Evolutionary conservation across 2,113 vertebrate species (phyloP).

Genomic region (Pipra filicauda): DNA sequence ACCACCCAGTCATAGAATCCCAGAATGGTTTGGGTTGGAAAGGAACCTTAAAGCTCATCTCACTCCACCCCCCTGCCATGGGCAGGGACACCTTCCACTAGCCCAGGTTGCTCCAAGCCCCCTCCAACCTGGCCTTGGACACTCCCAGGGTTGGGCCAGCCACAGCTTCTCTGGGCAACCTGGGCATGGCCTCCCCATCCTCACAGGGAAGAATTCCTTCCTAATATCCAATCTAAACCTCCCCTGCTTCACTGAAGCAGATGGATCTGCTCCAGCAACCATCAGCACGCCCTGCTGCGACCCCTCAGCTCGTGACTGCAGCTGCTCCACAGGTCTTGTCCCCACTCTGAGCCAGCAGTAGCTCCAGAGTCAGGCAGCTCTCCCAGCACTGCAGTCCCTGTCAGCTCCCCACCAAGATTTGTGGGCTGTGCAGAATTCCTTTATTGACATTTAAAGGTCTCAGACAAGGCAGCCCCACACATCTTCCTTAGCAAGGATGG

Average conservation of each 20-base stretch:
- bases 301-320: background rate
- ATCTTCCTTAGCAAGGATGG: background rate
- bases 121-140: accelerated
- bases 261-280: background rate
- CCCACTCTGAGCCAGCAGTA: background rate
- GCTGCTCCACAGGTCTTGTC: background rate
- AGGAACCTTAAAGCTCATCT: background rate
- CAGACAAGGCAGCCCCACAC: background rate
- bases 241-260: background rate
- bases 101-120: background rate
- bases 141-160: background rate
- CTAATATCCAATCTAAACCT: background rate
- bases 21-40: background rate
- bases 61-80: too few relatives aligned
- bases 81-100: too few relatives aligned
- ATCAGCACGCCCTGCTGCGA: background rate
- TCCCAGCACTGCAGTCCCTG: background rate
- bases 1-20: background rate
- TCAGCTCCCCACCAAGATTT: slow-evolving; percentile 21
- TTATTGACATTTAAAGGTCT: slow-evolving; percentile 73
- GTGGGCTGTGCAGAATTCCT: slow-evolving; percentile 48
- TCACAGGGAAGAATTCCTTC: background rate
- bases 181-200: accelerated
- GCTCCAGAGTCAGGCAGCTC: background rate
- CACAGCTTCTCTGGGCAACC: background rate